These are phyloP conservation scores for Hemiscyllium ocellatum DNA, from an alignment of 2,113 vertebrate genomes.

Conservation along the genomic window DNA sequence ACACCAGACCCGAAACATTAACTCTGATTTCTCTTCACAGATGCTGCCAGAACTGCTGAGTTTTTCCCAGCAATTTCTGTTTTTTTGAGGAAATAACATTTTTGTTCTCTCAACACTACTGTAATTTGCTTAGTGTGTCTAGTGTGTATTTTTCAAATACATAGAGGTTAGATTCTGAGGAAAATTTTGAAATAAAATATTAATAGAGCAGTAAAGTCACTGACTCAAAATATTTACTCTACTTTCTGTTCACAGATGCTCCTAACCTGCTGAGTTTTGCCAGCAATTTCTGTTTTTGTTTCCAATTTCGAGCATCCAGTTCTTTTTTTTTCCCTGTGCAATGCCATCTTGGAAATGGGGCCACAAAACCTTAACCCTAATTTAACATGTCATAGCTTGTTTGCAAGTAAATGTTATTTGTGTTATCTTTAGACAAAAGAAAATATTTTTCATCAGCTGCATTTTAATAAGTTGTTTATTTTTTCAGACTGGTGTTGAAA, in stretches of 20 bases:
- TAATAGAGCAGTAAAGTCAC: too few relatives aligned
- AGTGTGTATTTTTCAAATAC: background rate
- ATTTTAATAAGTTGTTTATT: slow-evolving; percentile 33
- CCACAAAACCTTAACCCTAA: background rate
- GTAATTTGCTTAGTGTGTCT: background rate
- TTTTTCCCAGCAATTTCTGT: too few relatives aligned
- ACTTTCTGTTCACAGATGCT: too few relatives aligned
- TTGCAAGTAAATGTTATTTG: background rate
- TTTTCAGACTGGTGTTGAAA: slow-evolving; percentile 73
- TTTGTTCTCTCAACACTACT: background rate
- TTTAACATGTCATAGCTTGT: background rate
- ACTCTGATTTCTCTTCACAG: too few relatives aligned
- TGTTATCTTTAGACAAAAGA: background rate
- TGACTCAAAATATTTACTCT: too few relatives aligned
- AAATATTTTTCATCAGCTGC: background rate
- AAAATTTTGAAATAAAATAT: background rate
- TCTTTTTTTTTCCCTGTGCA: background rate
- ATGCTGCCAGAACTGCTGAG: too few relatives aligned
- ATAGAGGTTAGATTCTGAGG: background rate
- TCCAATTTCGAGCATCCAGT: too few relatives aligned
- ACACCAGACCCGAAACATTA: too few relatives aligned
- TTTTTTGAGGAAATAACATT: background rate
- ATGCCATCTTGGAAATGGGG: background rate
- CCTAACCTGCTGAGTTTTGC: too few relatives aligned
- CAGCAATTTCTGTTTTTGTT: too few relatives aligned